Evolutionary conservation across 2,888 invertebrate species (phyloP), one percentile per base, ranked within the genome.

Genomic region (Lycaena phlaeas): DNA sequence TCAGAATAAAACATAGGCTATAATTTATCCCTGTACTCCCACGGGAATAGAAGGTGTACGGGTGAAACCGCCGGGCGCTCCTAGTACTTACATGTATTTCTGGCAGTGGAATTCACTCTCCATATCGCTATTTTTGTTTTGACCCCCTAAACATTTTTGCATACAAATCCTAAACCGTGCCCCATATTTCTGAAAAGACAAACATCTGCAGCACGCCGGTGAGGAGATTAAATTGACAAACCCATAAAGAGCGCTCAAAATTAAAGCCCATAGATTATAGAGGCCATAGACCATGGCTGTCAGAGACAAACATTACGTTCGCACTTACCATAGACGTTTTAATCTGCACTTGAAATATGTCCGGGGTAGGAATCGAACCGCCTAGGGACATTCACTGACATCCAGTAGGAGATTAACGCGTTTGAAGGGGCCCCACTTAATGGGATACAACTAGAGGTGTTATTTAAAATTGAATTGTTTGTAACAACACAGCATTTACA

Each of bases 301-400:
- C 82, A 70, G 62, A 50, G 54, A 56, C 78, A 77, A 68, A 70
- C 75, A 71, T 59, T 66, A 62, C 63, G 65, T 76, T 82, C 79
- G 72, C 81, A 74, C 79, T 76, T 62, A 51, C 61, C 57, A 65
- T 64, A 67, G 65, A 69, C 70, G 64, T 60, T 71, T 68, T 79
- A 81, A 81, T 77, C 78, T 69, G 73, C 70, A 67, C 78, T 82
- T 82, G 77, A 82, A 81, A 77, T 81, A 78, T 82, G 77, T 71
- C 64, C 49, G 53, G 69, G 65, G 55, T 36, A 42, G 50, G 55
- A 49, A 44, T 54, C 54, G 57, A 60, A 61, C 59, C 58, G 53
- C 54, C 57, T 53, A 52, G 61, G 65, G 62, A 61, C 53, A 53
- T 52, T 52, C 63, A 63, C 59, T 59, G 68, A 68, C 64, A 63